Evolutionary conservation across 2,113 vertebrate species (phyloP).

Genomic region (Progne subis): DNA sequence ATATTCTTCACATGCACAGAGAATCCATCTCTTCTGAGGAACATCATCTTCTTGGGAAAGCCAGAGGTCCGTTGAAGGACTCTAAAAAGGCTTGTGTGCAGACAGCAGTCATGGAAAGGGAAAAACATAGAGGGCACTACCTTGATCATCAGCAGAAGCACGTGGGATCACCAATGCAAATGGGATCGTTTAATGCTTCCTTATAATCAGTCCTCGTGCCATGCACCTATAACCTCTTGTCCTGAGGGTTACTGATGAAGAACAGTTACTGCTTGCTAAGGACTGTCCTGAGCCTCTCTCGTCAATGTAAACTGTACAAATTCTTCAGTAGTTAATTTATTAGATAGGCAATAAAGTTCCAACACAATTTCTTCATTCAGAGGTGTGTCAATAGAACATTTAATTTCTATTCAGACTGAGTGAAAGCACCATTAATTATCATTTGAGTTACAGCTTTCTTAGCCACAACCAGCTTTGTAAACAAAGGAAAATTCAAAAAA

Average conservation of each 20-base stretch:
- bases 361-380: background rate
- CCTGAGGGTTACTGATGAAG: background rate
- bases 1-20: background rate
- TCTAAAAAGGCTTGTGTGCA: background rate
- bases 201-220: background rate
- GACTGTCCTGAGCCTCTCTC: background rate
- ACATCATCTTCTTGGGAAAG: background rate
- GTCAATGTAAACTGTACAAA: background rate
- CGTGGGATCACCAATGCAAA: background rate
- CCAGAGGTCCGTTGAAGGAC: rapidly evolving
- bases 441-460: background rate
- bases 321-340: background rate
- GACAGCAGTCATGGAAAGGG: background rate
- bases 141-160: background rate
- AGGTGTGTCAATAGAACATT: background rate
- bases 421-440: background rate
- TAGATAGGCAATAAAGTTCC: background rate
- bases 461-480: background rate
- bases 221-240: rapidly evolving
- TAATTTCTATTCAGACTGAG: background rate
- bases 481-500: background rate
- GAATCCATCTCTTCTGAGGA: background rate
- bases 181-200: background rate
- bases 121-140: background rate
- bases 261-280: background rate